These are phyloP conservation scores for Tetraneura akinire DNA, from an alignment of 1,140 invertebrate species.

Conservation along the genomic window DNA sequence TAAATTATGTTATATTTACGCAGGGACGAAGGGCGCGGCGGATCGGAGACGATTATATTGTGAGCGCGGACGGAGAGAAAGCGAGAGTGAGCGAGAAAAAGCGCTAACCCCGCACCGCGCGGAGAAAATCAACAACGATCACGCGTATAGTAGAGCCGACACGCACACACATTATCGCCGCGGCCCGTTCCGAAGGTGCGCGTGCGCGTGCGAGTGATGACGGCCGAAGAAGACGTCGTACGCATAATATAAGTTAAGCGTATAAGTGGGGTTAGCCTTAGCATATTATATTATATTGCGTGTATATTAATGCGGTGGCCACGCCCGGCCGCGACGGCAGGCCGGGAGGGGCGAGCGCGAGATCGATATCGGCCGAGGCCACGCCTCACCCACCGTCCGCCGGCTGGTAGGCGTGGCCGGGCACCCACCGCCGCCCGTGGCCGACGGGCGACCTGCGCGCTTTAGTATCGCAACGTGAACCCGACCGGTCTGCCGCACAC, in stretches of 20 bases:
- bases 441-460: neutral
- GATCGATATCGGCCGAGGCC: constrained; percentile 17
- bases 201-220: neutral
- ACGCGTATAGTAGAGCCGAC: too few species aligned
- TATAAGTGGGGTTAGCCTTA: neutral
- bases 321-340: neutral
- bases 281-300: too few species aligned
- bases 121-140: constrained; percentile 10
- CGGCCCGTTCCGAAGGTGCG: neutral
- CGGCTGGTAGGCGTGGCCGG: neutral
- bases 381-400: neutral
- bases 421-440: neutral
- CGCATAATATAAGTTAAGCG: too few species aligned
- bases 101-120: neutral
- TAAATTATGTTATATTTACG: too few species aligned
- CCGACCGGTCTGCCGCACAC: constrained; percentile 3
- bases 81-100: neutral
- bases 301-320: too few species aligned
- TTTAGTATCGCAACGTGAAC: constrained; percentile 13
- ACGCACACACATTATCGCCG: constrained; percentile 17
- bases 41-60: too few species aligned
- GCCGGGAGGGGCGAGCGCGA: neutral
- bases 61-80: neutral
- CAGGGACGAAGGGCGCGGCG: neutral
- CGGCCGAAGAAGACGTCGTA: neutral